Percentiles rank a stretch among this genome's conserved stretches.
Conservation (phyloP, 2,888 invertebrate genomes). For the Apodemia zela region DNA sequence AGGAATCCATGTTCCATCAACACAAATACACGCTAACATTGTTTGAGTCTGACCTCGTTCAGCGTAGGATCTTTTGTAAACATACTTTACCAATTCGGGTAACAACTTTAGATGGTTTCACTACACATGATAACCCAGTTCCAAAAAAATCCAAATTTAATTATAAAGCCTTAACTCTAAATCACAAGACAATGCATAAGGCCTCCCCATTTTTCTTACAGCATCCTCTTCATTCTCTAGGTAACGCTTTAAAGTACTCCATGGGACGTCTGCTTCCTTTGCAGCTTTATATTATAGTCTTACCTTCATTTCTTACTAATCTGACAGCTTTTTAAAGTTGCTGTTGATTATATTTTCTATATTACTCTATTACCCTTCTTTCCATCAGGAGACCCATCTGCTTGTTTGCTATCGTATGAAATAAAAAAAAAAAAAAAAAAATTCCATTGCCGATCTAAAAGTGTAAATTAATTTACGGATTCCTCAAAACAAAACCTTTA, state of each 20-base stretch:
- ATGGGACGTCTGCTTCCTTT: background rate
- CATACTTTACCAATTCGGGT: slow-evolving; percentile 14
- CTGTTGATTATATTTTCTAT: slow-evolving; percentile 1
- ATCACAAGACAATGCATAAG: background rate
- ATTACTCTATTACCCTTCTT: no score
- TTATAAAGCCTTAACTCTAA: background rate
- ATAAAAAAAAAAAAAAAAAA: no score
- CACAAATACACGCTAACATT: slow-evolving; percentile 21
- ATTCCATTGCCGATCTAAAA: background rate
- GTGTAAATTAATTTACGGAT: background rate
- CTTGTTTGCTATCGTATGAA: no score
- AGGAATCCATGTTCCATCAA: slow-evolving; percentile 19
- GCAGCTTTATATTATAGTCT: slow-evolving; percentile 1
- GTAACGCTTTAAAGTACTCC: background rate
- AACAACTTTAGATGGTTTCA: slow-evolving; percentile 21
- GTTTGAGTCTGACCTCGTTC: slow-evolving; percentile 20
- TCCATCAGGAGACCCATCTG: no score
- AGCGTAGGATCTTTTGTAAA: slow-evolving; percentile 21
- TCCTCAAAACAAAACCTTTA: background rate
- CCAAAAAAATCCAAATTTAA: slow-evolving; percentile 18
- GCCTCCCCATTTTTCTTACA: background rate
- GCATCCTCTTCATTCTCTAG: background rate
- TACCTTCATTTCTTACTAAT: background rate
- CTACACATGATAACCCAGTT: slow-evolving; percentile 18
- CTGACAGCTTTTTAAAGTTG: background rate